Conservation (phyloP, 2,797 vertebrate species). For the Chelonia mydas region DNA sequence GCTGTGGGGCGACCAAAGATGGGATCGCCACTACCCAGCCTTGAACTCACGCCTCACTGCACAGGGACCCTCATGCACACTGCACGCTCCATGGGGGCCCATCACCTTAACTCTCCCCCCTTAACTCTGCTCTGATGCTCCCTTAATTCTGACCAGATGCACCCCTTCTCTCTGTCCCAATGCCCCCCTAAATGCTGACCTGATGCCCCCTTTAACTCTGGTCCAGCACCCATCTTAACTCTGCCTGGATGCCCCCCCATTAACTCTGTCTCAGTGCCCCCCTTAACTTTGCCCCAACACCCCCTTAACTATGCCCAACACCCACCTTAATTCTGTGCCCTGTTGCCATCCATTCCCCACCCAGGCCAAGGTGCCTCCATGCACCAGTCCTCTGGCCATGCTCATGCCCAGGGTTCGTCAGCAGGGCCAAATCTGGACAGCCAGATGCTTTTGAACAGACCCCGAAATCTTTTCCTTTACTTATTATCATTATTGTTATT, state of each 20-base stretch:
- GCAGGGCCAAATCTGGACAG: no score
- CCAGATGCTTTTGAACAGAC: no score
- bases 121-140: background rate
- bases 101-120: background rate
- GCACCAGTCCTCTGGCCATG: background rate
- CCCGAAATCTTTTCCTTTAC: no score
- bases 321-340: background rate
- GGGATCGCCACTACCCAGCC: background rate
- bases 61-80: no score
- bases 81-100: background rate
- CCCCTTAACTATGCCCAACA: background rate
- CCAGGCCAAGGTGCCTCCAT: background rate
- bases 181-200: background rate
- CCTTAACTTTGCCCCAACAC: background rate
- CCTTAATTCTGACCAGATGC: background rate
- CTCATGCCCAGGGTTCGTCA: background rate
- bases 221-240: no score
- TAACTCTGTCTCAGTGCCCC: background rate
- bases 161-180: background rate
- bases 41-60: background rate
- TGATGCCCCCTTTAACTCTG: background rate
- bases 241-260: background rate
- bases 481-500: no score
- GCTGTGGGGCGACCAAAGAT: background rate
- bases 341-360: background rate